phyloP scores from a whole-genome alignment of 2,113 vertebrate genomes.

The Sceloporus undulatus region DNA sequence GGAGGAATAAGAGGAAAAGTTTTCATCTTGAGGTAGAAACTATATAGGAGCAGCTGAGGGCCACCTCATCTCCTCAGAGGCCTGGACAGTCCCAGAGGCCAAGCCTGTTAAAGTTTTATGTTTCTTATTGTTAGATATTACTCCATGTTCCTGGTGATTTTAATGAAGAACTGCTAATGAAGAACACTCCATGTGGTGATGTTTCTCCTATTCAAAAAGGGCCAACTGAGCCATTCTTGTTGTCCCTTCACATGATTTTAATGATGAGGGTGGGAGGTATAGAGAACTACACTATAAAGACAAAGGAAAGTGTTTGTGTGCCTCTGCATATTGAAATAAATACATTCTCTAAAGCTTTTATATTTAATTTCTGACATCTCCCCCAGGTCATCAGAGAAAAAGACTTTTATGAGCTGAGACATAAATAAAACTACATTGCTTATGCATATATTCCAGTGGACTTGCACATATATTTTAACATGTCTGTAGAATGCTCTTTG shows the following conservation, averaged over 20 bases:
- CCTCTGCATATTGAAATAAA: not conserved
- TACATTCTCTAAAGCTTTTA: conserved; percentile 21
- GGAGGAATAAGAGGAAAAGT: too few relatives aligned
- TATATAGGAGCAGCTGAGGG: too few relatives aligned
- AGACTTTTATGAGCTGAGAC: conserved; percentile 1
- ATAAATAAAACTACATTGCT: not conserved
- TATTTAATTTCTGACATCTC: conserved; percentile 19
- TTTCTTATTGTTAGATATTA: too few relatives aligned
- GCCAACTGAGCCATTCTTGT: not conserved
- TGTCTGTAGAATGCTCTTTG: conserved; percentile 23
- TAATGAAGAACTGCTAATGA: too few relatives aligned
- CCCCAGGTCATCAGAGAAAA: not conserved
- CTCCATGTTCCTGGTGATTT: too few relatives aligned
- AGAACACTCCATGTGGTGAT: too few relatives aligned
- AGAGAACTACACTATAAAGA: not conserved
- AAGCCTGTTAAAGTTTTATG: too few relatives aligned
- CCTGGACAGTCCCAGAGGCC: too few relatives aligned
- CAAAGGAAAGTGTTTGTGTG: not conserved
- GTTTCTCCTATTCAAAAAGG: too few relatives aligned
- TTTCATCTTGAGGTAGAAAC: too few relatives aligned
- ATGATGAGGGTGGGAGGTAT: not conserved
- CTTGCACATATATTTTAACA: conserved; percentile 14
- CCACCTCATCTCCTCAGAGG: too few relatives aligned
- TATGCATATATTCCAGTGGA: not conserved
- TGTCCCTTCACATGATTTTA: not conserved